Conservation (phyloP, 2,797 vertebrate genomes). For the Hipposideros larvatus region DNA sequence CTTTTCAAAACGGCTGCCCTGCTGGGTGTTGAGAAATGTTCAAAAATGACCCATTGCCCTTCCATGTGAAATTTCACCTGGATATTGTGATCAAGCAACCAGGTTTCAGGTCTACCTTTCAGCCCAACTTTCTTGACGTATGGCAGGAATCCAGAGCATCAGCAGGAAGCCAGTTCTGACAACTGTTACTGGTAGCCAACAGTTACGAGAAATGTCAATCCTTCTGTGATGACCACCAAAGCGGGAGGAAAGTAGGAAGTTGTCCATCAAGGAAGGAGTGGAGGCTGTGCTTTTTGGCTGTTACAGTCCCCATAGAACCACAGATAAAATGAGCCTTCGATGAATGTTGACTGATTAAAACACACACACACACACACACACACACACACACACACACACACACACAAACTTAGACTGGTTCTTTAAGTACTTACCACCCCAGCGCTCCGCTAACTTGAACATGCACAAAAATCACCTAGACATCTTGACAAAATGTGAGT, state of each 20-base stretch:
- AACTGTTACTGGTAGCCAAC: neutral
- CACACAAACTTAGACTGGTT: neutral
- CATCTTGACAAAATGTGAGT: neutral
- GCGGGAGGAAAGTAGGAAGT: neutral
- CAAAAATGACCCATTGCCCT: neutral
- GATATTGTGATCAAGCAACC: too few species aligned
- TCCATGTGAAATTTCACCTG: neutral
- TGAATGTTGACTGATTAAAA: neutral
- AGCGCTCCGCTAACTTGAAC: neutral
- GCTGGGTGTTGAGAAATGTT: neutral
- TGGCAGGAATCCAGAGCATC: neutral
- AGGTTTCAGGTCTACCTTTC: neutral
- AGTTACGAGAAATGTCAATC: too few species aligned
- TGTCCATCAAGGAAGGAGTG: fast-evolving
- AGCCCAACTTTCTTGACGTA: neutral
- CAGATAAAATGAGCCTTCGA: neutral
- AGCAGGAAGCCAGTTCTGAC: neutral
- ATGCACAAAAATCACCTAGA: fast-evolving
- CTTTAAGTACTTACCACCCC: neutral
- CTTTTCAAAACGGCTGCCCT: neutral
- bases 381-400: neutral
- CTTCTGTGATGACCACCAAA: fast-evolving
- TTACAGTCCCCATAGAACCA: neutral
- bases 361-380: neutral
- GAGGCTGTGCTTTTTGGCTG: neutral